Percentiles rank a stretch among this genome's conserved stretches.
phyloP scores from a whole-genome alignment of 2,888 invertebrate species.

The Gari tellinella region DNA sequence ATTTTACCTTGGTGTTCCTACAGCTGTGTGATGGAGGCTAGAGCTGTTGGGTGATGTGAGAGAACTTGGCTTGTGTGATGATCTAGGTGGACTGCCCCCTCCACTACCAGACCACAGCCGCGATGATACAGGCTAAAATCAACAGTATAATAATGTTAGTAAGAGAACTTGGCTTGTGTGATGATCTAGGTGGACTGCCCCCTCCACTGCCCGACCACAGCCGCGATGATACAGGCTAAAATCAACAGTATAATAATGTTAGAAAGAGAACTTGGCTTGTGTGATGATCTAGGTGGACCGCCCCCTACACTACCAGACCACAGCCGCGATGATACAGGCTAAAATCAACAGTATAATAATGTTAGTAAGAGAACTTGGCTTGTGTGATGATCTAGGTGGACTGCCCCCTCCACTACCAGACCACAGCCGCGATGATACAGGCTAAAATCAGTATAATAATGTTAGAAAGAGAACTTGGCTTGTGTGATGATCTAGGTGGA shows the following conservation, averaged over 20 bases:
- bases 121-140: conserved; percentile 61
- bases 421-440: conserved; percentile 65
- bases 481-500: conserved; percentile 58
- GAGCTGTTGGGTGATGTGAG: conserved; percentile 56
- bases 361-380: conserved; percentile 45
- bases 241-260: too few species aligned
- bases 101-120: conserved; percentile 67
- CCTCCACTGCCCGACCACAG: conserved; percentile 69
- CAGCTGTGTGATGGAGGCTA: conserved; percentile 21
- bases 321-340: conserved; percentile 64
- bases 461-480: too few species aligned
- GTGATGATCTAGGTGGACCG: conserved; percentile 59
- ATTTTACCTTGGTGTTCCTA: conserved; percentile 51
- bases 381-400: conserved; percentile 58
- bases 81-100: conserved; percentile 62
- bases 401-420: conserved; percentile 65
- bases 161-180: conserved; percentile 44
- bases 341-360: conserved; percentile 32
- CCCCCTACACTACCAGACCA: conserved; percentile 68
- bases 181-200: conserved; percentile 60
- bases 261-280: too few species aligned
- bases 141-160: conserved; percentile 9
- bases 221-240: conserved; percentile 64
- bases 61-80: conserved; percentile 47
- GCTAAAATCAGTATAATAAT: conserved; percentile 53